Evolutionary conservation across 2,113 vertebrate species (phyloP).

Genomic region (Callopanchax toddi): DNA sequence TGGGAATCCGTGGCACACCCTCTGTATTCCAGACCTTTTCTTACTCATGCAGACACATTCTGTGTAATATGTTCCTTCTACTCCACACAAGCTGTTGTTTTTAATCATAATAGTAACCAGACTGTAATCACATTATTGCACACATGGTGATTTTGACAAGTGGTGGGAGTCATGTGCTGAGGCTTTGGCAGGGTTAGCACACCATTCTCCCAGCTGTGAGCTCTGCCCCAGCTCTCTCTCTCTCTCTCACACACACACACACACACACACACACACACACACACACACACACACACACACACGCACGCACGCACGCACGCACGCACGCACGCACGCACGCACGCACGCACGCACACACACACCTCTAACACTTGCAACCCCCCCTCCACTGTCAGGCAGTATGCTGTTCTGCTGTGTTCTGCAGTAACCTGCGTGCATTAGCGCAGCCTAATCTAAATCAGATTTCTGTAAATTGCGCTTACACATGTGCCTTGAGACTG

Average conservation of each 20-base stretch:
- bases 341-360: constrained; percentile 1
- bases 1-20: constrained; percentile 71
- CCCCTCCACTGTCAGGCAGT: constrained; percentile 44
- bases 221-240: constrained; percentile 75
- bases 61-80: constrained; percentile 85
- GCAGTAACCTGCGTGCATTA: constrained; percentile 69
- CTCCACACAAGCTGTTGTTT: constrained; percentile 95
- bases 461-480: constrained; percentile 62
- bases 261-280: constrained; percentile 15
- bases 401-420: constrained; percentile 59
- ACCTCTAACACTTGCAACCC: too few species aligned
- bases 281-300: not conserved
- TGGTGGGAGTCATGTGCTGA: constrained; percentile 94
- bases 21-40: constrained; percentile 34
- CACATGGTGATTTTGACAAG: constrained; percentile 95
- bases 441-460: constrained; percentile 67
- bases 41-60: constrained; percentile 70
- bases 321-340: constrained; percentile 7
- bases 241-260: constrained; percentile 3
- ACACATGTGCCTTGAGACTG: constrained; percentile 49
- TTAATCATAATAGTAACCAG: constrained; percentile 99
- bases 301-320: constrained; percentile 9
- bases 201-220: constrained; percentile 95
- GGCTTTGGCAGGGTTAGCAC: constrained; percentile 90
- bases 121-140: constrained; percentile 98